Evolutionary conservation across 1,140 invertebrate genomes (phyloP).

Genomic region (Ylistrum balloti): DNA sequence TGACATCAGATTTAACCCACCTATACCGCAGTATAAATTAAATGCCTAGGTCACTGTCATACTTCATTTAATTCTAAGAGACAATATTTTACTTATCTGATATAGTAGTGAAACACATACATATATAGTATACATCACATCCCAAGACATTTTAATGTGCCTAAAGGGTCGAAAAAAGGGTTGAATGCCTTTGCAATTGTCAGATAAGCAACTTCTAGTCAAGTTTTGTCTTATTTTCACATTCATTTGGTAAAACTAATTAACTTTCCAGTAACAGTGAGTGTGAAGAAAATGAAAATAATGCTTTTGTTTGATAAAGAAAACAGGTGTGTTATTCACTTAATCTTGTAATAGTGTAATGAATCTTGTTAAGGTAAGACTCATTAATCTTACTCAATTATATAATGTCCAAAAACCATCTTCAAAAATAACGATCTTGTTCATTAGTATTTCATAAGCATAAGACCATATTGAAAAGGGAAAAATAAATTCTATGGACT

Average conservation of each 20-base stretch:
- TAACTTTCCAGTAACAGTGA: too few relatives aligned
- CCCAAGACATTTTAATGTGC: not conserved
- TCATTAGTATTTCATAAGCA: too few relatives aligned
- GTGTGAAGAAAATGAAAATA: not conserved
- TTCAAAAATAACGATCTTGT: too few relatives aligned
- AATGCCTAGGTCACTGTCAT: not conserved
- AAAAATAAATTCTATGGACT: too few relatives aligned
- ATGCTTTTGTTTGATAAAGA: too few relatives aligned
- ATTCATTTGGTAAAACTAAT: not conserved
- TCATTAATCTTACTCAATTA: not conserved
- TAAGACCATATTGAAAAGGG: too few relatives aligned
- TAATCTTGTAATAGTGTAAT: too few relatives aligned
- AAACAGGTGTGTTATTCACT: not conserved
- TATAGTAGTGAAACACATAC: not conserved
- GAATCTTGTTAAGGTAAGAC: not conserved
- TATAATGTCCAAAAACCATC: too few relatives aligned
- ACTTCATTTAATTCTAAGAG: not conserved
- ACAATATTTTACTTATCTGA: conserved; percentile 9
- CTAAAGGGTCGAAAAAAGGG: not conserved
- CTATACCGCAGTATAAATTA: not conserved
- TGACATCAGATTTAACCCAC: not conserved
- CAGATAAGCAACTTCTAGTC: not conserved
- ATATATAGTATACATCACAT: too few relatives aligned
- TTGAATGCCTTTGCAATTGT: not conserved
- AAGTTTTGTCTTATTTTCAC: not conserved